Evolutionary conservation across 2,888 invertebrate species (phyloP).

Genomic region (Caenorhabditis becei): DNA sequence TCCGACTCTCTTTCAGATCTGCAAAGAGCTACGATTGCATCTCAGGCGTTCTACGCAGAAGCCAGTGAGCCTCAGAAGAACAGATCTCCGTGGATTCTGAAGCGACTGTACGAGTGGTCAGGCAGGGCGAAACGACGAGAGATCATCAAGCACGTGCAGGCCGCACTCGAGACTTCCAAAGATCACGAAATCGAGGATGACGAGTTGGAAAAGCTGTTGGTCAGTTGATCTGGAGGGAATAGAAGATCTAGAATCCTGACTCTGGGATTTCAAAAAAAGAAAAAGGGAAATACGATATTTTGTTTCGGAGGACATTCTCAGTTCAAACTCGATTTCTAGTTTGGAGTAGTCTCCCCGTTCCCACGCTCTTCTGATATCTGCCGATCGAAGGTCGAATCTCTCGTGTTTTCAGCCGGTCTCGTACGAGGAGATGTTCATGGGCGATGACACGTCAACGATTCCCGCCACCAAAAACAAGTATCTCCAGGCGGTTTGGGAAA

Average conservation of each 20-base stretch:
- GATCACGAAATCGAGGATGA: slow-evolving; percentile 80
- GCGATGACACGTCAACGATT: slow-evolving; percentile 55
- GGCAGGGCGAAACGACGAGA: slow-evolving; percentile 83
- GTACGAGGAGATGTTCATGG: slow-evolving; percentile 79
- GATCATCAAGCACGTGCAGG: slow-evolving; percentile 80
- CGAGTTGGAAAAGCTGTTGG: slow-evolving; percentile 77
- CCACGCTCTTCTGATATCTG: too few species aligned
- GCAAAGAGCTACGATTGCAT: slow-evolving; percentile 81
- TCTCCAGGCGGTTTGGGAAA: slow-evolving; percentile 84
- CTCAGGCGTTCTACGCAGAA: slow-evolving; percentile 81
- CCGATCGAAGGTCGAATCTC: background rate
- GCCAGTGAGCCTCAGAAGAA: slow-evolving; percentile 72
- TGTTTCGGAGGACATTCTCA: too few species aligned
- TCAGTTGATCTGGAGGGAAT: slow-evolving; percentile 36
- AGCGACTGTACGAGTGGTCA: slow-evolving; percentile 83
- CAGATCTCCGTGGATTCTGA: slow-evolving; percentile 81
- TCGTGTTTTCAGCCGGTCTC: slow-evolving; percentile 67
- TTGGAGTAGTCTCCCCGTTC: background rate
- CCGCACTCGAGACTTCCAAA: slow-evolving; percentile 76
- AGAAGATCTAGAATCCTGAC: too few species aligned
- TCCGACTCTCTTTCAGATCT: slow-evolving; percentile 73
- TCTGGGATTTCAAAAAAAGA: too few species aligned
- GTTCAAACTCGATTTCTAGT: too few species aligned
- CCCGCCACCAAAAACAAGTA: slow-evolving; percentile 62
- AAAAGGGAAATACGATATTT: too few species aligned